Conservation (phyloP, 2,888 invertebrate species). For the Andrena fulva region DNA sequence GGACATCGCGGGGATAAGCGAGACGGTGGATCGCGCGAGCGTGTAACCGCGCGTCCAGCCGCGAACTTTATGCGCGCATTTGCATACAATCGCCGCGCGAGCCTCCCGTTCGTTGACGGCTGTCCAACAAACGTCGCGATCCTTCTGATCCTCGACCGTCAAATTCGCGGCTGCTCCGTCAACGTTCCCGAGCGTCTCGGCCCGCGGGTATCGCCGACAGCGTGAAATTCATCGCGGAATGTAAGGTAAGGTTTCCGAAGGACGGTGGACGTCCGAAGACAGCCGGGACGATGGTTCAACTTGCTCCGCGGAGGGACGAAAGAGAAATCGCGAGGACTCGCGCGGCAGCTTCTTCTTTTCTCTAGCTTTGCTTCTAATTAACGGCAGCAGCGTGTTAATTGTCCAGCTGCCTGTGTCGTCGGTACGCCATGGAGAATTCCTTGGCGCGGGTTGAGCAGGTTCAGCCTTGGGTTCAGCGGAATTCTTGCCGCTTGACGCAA, state of each 20-base stretch:
- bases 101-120: slow-evolving; percentile 15
- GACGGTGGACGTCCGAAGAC: too few species aligned
- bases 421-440: slow-evolving; percentile 64
- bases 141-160: slow-evolving; percentile 32
- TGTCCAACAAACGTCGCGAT: slow-evolving; percentile 43
- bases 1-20: slow-evolving; percentile 26
- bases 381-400: slow-evolving; percentile 73
- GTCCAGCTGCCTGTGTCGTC: slow-evolving; percentile 61
- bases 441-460: slow-evolving; percentile 55
- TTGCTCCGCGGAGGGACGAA: slow-evolving; percentile 19
- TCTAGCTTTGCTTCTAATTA: slow-evolving; percentile 73
- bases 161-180: slow-evolving; percentile 30
- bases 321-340: slow-evolving; percentile 55
- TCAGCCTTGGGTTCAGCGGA: slow-evolving; percentile 46
- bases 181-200: neutral
- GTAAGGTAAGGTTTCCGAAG: too few species aligned
- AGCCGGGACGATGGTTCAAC: too few species aligned
- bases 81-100: slow-evolving; percentile 61
- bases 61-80: slow-evolving; percentile 53
- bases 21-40: slow-evolving; percentile 29
- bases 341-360: slow-evolving; percentile 43
- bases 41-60: slow-evolving; percentile 33
- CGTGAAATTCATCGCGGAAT: too few species aligned
- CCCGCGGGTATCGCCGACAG: neutral
- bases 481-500: slow-evolving; percentile 58